Conservation (phyloP, 1,140 invertebrate genomes). For the Penaeus vannamei region DNA sequence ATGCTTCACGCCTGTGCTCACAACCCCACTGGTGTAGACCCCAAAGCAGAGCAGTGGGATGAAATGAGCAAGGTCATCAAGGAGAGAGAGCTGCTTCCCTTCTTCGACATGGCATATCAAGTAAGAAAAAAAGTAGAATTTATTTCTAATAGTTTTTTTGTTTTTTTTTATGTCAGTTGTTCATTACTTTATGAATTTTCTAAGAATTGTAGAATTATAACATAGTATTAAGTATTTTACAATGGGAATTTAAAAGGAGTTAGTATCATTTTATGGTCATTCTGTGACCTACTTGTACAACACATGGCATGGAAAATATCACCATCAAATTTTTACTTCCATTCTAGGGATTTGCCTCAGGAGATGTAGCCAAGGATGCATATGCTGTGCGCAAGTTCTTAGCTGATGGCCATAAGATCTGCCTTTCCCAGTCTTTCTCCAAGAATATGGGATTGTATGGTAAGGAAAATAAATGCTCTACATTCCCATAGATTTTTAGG, state of each 20-base stretch:
- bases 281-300: too few relatives aligned
- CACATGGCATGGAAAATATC: too few relatives aligned
- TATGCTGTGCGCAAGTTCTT: slow-evolving; percentile 91
- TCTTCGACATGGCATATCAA: slow-evolving; percentile 99
- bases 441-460: slow-evolving; percentile 98
- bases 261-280: too few relatives aligned
- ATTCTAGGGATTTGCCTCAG: slow-evolving; percentile 75
- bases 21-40: slow-evolving; percentile 98
- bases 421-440: slow-evolving; percentile 95
- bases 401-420: slow-evolving; percentile 92
- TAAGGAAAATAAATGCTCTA: slow-evolving; percentile 75
- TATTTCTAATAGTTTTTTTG: too few relatives aligned
- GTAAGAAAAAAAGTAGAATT: not conserved
- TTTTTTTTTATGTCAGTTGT: too few relatives aligned
- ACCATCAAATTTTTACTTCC: too few relatives aligned
- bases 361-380: slow-evolving; percentile 91
- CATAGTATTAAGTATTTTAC: too few relatives aligned
- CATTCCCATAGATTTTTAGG: not conserved
- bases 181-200: too few relatives aligned
- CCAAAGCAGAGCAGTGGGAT: slow-evolving; percentile 93
- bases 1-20: slow-evolving; percentile 98
- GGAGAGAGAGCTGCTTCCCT: slow-evolving; percentile 90
- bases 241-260: too few relatives aligned
- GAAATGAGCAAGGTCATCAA: slow-evolving; percentile 86
- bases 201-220: too few relatives aligned